These are phyloP conservation scores for Heterotis niloticus DNA, from an alignment of 2,113 vertebrate species.

Conservation along the genomic window DNA sequence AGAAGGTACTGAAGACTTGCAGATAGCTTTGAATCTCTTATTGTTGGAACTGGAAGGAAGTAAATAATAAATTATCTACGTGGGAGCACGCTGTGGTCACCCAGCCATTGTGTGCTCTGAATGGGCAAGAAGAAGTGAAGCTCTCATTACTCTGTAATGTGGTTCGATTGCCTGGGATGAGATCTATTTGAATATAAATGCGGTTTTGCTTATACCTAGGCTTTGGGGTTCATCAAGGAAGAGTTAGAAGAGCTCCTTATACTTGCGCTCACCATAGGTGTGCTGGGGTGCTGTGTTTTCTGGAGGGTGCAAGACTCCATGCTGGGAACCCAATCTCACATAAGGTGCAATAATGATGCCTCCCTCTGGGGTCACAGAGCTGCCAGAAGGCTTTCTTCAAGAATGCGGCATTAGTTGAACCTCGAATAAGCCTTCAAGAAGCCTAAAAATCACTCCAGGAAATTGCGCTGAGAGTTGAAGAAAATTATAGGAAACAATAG, in stretches of 20 bases:
- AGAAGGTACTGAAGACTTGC: neutral
- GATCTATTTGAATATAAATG: neutral
- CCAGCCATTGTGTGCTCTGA: neutral
- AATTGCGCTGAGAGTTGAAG: no score
- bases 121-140: neutral
- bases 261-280: neutral
- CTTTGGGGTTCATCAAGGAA: neutral
- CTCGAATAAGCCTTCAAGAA: neutral
- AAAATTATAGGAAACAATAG: no score
- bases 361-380: neutral
- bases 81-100: no score
- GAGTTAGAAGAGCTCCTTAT: neutral
- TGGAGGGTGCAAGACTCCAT: neutral
- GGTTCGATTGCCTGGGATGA: neutral
- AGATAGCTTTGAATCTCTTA: no score
- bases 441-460: neutral
- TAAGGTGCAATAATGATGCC: constrained; percentile 5
- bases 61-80: no score
- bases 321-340: constrained; percentile 8
- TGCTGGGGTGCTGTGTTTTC: neutral
- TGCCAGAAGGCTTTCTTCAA: constrained; percentile 8
- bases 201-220: no score
- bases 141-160: neutral
- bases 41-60: no score
- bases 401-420: neutral